Conservation (phyloP, 2,113 vertebrate species). For the Panthera leo region DNA sequence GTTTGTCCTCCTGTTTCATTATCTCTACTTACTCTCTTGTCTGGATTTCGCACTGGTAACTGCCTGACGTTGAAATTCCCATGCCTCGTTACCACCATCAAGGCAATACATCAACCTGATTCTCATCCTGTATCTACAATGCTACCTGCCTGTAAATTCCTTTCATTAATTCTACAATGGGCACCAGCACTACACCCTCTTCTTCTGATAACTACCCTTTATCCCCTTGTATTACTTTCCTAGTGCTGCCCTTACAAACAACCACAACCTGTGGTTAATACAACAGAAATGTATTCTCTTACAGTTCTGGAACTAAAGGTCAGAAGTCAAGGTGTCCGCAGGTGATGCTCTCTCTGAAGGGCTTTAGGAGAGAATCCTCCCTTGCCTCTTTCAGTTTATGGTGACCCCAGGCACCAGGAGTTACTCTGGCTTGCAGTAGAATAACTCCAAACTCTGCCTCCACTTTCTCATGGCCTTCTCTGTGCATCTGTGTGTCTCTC, state of each 20-base stretch:
- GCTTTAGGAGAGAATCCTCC: neutral
- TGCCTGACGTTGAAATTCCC: neutral
- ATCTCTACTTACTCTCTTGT: too few species aligned
- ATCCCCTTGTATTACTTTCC: neutral
- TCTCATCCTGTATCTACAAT: neutral
- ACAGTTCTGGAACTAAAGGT: neutral
- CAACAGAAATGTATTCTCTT: neutral
- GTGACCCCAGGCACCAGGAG: neutral
- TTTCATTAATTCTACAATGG: neutral
- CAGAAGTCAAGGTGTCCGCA: neutral
- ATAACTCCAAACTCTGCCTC: neutral
- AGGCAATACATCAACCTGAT: too few species aligned
- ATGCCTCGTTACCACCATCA: neutral
- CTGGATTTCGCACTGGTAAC: neutral
- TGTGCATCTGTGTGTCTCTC: neutral
- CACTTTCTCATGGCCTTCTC: neutral
- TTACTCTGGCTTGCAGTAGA: neutral
- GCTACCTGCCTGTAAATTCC: neutral
- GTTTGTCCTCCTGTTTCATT: neutral
- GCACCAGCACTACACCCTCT: neutral
- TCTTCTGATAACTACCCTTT: neutral
- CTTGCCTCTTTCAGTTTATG: neutral
- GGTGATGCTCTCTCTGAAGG: neutral
- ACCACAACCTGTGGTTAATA: neutral
- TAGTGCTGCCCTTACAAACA: neutral